phyloP scores from a whole-genome alignment of 2,113 vertebrate species.

The Oryzias woworae region DNA sequence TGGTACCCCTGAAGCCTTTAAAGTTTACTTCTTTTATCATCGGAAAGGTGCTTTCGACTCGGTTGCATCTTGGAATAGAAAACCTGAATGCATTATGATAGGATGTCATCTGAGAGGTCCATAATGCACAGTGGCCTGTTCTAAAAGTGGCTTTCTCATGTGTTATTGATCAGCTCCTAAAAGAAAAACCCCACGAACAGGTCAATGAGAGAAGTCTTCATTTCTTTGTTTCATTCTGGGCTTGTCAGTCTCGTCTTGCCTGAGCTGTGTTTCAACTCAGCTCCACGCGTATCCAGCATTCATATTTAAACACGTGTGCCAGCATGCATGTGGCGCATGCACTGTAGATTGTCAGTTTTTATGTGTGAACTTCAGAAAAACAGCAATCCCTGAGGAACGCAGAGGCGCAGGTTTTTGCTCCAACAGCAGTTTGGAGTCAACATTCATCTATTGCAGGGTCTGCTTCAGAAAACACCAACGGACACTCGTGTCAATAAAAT shows the following conservation, averaged over 20 bases:
- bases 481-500: slow-evolving; percentile 18
- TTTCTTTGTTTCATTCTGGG: slow-evolving; percentile 74
- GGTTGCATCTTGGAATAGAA: background rate
- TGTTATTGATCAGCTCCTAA: slow-evolving; percentile 60
- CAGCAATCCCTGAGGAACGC: slow-evolving; percentile 39
- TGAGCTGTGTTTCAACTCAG: slow-evolving; percentile 56
- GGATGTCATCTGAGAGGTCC: slow-evolving; percentile 49
- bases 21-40: slow-evolving; percentile 27
- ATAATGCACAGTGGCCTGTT: slow-evolving; percentile 41
- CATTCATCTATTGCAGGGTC: slow-evolving; percentile 24
- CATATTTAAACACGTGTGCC: slow-evolving; percentile 13
- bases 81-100: slow-evolving; percentile 33
- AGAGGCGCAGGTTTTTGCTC: slow-evolving; percentile 28
- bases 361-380: slow-evolving; percentile 32
- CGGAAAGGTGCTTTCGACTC: slow-evolving; percentile 6
- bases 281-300: slow-evolving; percentile 61
- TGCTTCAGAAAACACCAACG: slow-evolving; percentile 14
- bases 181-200: slow-evolving; percentile 51
- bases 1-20: slow-evolving; percentile 22
- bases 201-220: slow-evolving; percentile 69
- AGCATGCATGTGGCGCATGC: background rate
- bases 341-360: slow-evolving; percentile 11
- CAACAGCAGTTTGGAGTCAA: slow-evolving; percentile 39
- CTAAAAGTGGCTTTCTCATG: slow-evolving; percentile 59
- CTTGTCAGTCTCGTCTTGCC: slow-evolving; percentile 60